These are phyloP conservation scores for Pomatorhinus ruficollis DNA, from an alignment of 2,113 vertebrate species.

Conservation along the genomic window DNA sequence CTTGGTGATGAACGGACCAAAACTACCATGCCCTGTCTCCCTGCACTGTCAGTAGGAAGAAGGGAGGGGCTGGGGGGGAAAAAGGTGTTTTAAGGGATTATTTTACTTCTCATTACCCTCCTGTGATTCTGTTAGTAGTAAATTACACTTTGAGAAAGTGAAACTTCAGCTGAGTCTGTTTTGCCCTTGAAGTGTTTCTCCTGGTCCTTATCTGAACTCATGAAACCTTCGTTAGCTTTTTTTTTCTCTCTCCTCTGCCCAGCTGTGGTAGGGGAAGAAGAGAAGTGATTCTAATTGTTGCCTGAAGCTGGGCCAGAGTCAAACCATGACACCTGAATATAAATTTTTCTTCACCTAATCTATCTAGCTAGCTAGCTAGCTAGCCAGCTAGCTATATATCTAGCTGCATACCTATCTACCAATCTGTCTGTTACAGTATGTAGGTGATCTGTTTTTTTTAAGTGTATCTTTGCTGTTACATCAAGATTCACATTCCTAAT, in stretches of 20 bases:
- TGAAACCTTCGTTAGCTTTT: neutral
- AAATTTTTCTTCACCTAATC: neutral
- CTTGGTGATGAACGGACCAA: neutral
- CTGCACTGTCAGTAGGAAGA: rapidly evolving
- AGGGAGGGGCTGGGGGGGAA: neutral
- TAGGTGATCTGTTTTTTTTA: neutral
- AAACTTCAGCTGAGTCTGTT: neutral
- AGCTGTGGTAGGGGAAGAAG: neutral
- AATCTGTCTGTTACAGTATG: neutral
- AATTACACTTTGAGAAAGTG: neutral
- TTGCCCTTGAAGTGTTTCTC: neutral
- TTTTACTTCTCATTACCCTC: neutral
- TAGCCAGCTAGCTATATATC: neutral
- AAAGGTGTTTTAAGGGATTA: neutral
- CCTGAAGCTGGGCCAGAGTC: too few relatives aligned
- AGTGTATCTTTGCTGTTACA: neutral
- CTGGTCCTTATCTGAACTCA: too few relatives aligned
- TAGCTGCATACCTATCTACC: neutral
- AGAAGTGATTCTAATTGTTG: neutral
- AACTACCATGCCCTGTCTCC: neutral
- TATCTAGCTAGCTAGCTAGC: rapidly evolving
- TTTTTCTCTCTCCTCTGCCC: neutral
- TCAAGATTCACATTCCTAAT: neutral
- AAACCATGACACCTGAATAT: neutral
- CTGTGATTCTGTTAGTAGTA: neutral